phyloP scores from a whole-genome alignment of 1,140 invertebrate genomes.

The Argopecten irradians region DNA sequence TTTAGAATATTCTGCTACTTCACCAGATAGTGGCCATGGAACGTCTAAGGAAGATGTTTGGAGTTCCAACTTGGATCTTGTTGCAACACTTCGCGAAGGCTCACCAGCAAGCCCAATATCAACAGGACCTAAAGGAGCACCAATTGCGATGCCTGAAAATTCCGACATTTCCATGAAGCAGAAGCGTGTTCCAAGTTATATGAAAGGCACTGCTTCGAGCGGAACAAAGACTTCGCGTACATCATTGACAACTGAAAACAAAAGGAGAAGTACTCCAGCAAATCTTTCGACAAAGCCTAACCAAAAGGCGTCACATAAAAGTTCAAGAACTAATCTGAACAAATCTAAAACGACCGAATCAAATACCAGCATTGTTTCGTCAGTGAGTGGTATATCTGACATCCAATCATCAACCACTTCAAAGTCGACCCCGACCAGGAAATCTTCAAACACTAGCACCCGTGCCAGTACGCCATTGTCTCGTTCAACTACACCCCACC shows the following conservation, averaged over 20 bases:
- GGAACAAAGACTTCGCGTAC: slow-evolving; percentile 48
- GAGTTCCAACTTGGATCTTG: slow-evolving; percentile 59
- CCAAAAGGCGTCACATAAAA: slow-evolving; percentile 46
- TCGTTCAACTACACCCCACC: slow-evolving; percentile 53
- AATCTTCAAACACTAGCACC: slow-evolving; percentile 38
- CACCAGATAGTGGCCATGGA: slow-evolving; percentile 66
- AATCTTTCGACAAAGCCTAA: slow-evolving; percentile 43
- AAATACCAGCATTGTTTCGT: slow-evolving; percentile 60
- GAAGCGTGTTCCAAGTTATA: slow-evolving; percentile 64
- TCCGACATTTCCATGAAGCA: slow-evolving; percentile 46
- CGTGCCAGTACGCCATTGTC: slow-evolving; percentile 52
- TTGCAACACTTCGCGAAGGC: slow-evolving; percentile 46
- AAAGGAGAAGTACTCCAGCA: slow-evolving; percentile 44
- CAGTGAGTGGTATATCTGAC: slow-evolving; percentile 57
- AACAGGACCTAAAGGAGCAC: slow-evolving; percentile 40
- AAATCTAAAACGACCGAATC: slow-evolving; percentile 57
- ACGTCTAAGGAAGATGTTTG: slow-evolving; percentile 67
- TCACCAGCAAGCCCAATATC: slow-evolving; percentile 39
- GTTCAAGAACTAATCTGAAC: slow-evolving; percentile 53
- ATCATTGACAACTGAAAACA: slow-evolving; percentile 47
- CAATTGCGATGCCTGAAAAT: slow-evolving; percentile 44
- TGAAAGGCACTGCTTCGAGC: slow-evolving; percentile 60
- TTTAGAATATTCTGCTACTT: slow-evolving; percentile 56
- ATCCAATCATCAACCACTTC: slow-evolving; percentile 28
- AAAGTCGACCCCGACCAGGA: slow-evolving; percentile 44